Conservation (phyloP, 2,113 vertebrate species). For the Ifrita kowaldi region DNA sequence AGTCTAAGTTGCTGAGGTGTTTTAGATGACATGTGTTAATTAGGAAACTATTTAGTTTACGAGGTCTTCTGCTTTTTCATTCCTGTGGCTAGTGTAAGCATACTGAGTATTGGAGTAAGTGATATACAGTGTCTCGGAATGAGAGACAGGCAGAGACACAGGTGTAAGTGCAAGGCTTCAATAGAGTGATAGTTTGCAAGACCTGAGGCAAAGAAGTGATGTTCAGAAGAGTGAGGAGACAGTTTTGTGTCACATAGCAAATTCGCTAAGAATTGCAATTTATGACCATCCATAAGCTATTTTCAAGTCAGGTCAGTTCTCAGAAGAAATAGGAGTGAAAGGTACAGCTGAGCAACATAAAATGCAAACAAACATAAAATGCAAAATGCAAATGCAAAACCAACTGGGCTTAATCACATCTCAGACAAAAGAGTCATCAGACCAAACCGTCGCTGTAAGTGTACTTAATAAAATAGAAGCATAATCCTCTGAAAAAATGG, state of each 20-base stretch:
- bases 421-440: background rate
- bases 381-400: background rate
- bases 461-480: background rate
- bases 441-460: background rate
- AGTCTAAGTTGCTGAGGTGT: background rate
- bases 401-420: background rate
- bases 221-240: background rate
- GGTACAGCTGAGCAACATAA: background rate
- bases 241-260: background rate
- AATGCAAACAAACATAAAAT: background rate
- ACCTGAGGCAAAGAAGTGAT: conserved; percentile 3
- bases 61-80: background rate
- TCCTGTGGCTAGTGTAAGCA: background rate
- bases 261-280: background rate
- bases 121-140: background rate
- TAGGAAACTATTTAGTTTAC: background rate
- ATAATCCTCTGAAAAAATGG: background rate
- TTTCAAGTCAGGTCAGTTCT: background rate
- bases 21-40: conserved; percentile 16
- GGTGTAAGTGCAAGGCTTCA: background rate
- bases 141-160: background rate
- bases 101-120: background rate
- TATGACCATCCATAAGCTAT: background rate
- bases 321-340: background rate
- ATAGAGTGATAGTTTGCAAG: background rate